A percentile compares a stretch with the other conserved stretches of the same genome.
Evolutionary conservation across 1,140 invertebrate species (phyloP).

Genomic region (Acarapis woodi): DNA sequence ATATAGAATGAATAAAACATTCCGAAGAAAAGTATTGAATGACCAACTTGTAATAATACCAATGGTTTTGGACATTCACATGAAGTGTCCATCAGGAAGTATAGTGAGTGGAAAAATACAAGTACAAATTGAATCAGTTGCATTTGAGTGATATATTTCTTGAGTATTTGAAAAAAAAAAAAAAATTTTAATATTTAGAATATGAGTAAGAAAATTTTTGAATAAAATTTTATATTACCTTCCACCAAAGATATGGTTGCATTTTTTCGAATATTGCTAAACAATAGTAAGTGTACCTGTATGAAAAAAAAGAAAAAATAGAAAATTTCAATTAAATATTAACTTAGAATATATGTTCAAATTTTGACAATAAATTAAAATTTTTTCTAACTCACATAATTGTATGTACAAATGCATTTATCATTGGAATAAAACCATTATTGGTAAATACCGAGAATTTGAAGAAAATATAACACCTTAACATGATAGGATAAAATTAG

Average conservation of each 20-base stretch:
- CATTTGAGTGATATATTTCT: conserved; percentile 22
- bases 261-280: conserved; percentile 20
- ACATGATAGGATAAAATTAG: no score
- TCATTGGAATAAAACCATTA: conserved; percentile 7
- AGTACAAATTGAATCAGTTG: conserved; percentile 17
- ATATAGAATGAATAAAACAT: conserved; percentile 2
- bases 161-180: no score
- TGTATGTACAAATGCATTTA: conserved; percentile 27
- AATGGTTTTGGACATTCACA: conserved; percentile 2
- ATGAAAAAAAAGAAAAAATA: no score
- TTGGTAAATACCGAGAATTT: conserved; percentile 5
- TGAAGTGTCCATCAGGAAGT: conserved; percentile 1
- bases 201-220: no score
- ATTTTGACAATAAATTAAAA: no score
- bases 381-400: no score
- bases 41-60: conserved; percentile 1
- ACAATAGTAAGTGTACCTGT: conserved; percentile 23
- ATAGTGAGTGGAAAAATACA: conserved; percentile 1
- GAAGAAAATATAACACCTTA: conserved; percentile 10
- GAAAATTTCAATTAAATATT: no score
- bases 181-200: no score
- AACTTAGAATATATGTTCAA: no score
- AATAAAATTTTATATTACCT: no score
- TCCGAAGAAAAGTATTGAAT: conserved; percentile 1
- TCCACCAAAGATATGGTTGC: conserved; percentile 23